These are phyloP conservation scores for Rosalia funebris DNA, from an alignment of 2,888 invertebrate species.

Conservation along the genomic window DNA sequence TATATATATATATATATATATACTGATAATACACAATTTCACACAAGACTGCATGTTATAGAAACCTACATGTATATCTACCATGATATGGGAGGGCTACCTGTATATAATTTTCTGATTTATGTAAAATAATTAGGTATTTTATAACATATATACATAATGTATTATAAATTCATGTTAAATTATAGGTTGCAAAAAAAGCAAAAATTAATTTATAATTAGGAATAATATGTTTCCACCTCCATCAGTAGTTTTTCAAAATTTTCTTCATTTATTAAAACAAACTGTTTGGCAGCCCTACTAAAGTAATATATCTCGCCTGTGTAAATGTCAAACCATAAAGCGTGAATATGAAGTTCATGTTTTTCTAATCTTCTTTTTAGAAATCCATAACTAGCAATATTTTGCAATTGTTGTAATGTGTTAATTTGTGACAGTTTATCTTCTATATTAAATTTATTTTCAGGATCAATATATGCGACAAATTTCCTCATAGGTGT, in stretches of 20 bases:
- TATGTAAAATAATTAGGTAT: no score
- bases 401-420: constrained; percentile 90
- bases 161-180: no score
- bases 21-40: no score
- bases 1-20: no score
- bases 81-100: no score
- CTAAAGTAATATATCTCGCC: constrained; percentile 97
- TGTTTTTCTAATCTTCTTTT: constrained; percentile 82
- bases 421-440: constrained; percentile 96
- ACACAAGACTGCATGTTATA: no score
- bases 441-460: constrained; percentile 87
- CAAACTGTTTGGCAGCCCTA: constrained; percentile 83
- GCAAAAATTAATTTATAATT: not conserved
- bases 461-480: constrained; percentile 94
- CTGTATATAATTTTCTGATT: no score
- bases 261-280: constrained; percentile 85
- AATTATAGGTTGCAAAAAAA: no score
- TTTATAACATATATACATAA: no score
- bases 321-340: constrained; percentile 98
- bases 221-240: constrained; percentile 81
- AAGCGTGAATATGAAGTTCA: constrained; percentile 88
- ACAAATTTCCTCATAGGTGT: constrained; percentile 88
- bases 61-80: no score
- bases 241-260: constrained; percentile 80
- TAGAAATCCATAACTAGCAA: constrained; percentile 91